A percentile compares a stretch with the other conserved stretches of the same genome.
phyloP scores from a whole-genome alignment of 2,888 invertebrate genomes.

The Ormia ochracea region DNA sequence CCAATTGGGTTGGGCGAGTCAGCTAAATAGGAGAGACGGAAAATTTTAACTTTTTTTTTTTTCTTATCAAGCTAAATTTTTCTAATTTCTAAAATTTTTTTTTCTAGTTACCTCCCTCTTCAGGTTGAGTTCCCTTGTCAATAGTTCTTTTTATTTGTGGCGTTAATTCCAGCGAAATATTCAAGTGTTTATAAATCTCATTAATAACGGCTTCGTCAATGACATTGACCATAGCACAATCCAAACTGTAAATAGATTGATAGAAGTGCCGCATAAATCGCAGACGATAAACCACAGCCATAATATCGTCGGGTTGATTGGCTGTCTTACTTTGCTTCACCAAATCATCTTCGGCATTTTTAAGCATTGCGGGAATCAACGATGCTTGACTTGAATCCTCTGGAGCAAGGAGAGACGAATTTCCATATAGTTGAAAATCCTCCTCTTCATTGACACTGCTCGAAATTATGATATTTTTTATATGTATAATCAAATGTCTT shows the following conservation, averaged over 20 bases:
- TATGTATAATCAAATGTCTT: constrained; percentile 91
- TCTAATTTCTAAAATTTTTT: not conserved
- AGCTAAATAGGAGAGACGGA: constrained; percentile 64
- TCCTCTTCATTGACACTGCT: constrained; percentile 95
- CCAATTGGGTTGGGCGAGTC: constrained; percentile 90
- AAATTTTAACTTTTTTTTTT: no score
- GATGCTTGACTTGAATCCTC: constrained; percentile 87
- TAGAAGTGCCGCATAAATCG: constrained; percentile 92
- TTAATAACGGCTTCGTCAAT: constrained; percentile 78
- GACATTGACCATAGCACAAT: constrained; percentile 78
- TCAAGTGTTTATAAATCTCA: constrained; percentile 89
- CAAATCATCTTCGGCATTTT: constrained; percentile 92
- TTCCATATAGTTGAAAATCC: constrained; percentile 94
- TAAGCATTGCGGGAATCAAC: constrained; percentile 87
- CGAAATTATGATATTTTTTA: constrained; percentile 91
- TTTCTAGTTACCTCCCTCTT: constrained; percentile 71
- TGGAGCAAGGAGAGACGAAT: constrained; percentile 87
- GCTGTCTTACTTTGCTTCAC: constrained; percentile 81
- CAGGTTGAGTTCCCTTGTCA: constrained; percentile 84
- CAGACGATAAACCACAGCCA: constrained; percentile 86
- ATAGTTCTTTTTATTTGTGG: constrained; percentile 87
- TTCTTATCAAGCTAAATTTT: not conserved
- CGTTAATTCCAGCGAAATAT: constrained; percentile 89
- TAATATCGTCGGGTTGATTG: constrained; percentile 80
- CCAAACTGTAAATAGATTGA: constrained; percentile 81